Evolutionary conservation across 2,113 vertebrate genomes (phyloP).

Genomic region (Periophthalmodon schlosseri): DNA sequence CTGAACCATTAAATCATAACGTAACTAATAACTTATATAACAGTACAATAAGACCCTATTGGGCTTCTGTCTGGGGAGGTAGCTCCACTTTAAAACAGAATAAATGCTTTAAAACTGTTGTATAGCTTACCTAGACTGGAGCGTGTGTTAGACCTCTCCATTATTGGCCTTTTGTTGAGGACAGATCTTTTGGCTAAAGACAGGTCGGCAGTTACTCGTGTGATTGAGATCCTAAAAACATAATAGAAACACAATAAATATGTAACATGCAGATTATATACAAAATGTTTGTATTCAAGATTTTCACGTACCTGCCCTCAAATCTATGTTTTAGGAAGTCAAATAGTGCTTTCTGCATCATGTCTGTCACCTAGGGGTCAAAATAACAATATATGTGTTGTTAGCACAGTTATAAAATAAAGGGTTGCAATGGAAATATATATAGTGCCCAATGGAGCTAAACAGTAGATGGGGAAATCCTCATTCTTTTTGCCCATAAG

Average conservation of each 20-base stretch:
- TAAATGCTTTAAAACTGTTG: neutral
- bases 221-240: conserved; percentile 89
- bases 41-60: too few species aligned
- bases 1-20: too few species aligned
- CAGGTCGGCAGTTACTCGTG: conserved; percentile 92
- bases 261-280: neutral
- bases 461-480: too few species aligned
- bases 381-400: neutral
- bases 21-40: too few species aligned
- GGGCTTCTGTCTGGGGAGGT: neutral
- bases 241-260: neutral
- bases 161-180: conserved; percentile 95
- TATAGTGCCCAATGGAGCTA: too few species aligned
- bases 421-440: too few species aligned
- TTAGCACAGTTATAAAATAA: too few species aligned
- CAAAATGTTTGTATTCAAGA: neutral
- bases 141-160: conserved; percentile 93
- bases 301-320: conserved; percentile 87
- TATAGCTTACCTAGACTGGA: conserved; percentile 88
- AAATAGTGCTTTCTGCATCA: conserved; percentile 99
- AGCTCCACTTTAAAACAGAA: neutral
- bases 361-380: conserved; percentile 87
- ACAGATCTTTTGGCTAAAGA: conserved; percentile 95
- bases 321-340: conserved; percentile 97
- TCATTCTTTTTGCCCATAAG: too few species aligned